A percentile compares a stretch with the other conserved stretches of the same genome.
These are phyloP conservation scores for Bombus confusus DNA, from an alignment of 1,140 invertebrate species.

Conservation along the genomic window DNA sequence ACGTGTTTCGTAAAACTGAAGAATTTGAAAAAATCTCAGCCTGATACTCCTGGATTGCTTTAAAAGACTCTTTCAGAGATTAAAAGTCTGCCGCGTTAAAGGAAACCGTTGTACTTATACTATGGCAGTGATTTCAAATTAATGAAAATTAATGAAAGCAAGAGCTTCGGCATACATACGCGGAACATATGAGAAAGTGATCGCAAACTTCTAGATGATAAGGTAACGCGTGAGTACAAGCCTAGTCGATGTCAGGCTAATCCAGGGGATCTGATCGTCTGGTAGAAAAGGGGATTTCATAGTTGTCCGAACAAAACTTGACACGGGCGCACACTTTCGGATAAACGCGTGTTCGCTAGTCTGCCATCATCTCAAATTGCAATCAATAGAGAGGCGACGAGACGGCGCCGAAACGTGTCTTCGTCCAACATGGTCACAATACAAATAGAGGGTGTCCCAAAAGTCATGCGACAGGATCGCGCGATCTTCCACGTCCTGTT, in stretches of 20 bases:
- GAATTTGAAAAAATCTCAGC: too few relatives aligned
- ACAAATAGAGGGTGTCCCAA: slow-evolving; percentile 29
- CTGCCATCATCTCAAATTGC: slow-evolving; percentile 70
- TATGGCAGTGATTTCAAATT: too few relatives aligned
- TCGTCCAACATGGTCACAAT: slow-evolving; percentile 41
- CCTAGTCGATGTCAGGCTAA: neutral
- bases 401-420: slow-evolving; percentile 71
- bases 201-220: neutral
- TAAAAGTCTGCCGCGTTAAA: too few relatives aligned
- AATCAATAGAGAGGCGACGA: slow-evolving; percentile 76
- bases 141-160: too few relatives aligned
- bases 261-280: neutral
- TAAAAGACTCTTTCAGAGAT: too few relatives aligned
- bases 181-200: accelerated
- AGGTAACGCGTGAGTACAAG: too few relatives aligned
- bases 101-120: too few relatives aligned
- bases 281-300: neutral
- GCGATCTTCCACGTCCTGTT: neutral
- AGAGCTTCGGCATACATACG: too few relatives aligned
- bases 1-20: too few relatives aligned
- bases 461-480: slow-evolving; percentile 16
- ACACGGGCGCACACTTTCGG: neutral
- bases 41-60: too few relatives aligned
- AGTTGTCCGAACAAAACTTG: neutral
- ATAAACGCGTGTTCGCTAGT: slow-evolving; percentile 46